Evolutionary conservation across 2,888 invertebrate genomes (phyloP), one percentile per base, ranked within the genome.

Genomic region (Drosophila buzzatii): DNA sequence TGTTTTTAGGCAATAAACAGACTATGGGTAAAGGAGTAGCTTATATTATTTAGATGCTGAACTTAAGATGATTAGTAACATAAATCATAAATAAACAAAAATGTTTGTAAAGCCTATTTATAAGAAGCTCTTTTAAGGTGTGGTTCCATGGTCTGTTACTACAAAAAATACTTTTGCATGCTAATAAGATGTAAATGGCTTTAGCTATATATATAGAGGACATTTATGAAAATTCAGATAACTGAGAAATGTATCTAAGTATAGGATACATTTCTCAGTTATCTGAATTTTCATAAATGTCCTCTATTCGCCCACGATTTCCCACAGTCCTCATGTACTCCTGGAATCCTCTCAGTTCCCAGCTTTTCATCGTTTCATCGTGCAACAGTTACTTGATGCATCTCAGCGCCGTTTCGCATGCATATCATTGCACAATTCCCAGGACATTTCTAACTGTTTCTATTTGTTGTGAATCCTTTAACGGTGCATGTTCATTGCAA

Each of bases 401-500:
- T 5, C n/a, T 9, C 31, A 14, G 23, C 31, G 23, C n/a, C 18
- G 37, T 52, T 73, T 77, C 78, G 39, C 81, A 81, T 56, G 81
- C 68, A 61, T 66, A 78, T 72, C 59, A 60, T 66, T 69, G 59
- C 47, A 27, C 18, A 4, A 51, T 61, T 64, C 65, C 63, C 67
- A 60, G 39, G 41, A 44, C n/a, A 45, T 7, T 0, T 35, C 23
- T 79, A 70, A 79, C 79, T 70, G 82, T 71, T 33, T 42, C 39
- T 23, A 23, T 6, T 33, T 33, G 49, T 18, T 51, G 27, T 41
- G 44, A 79, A 79, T 70, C 82, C 79, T 74, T 70, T 79, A 82
- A 79, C 79, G 79, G 79, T 79, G 58, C 9, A 20, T 55, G 20
- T 23, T 31, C 60, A 49, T 61, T 79, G 82, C 89, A 90, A 73